Percentiles rank a stretch among this genome's conserved stretches.
Evolutionary conservation across 2,888 invertebrate genomes (phyloP).

Genomic region (Scaptomyza parva): DNA sequence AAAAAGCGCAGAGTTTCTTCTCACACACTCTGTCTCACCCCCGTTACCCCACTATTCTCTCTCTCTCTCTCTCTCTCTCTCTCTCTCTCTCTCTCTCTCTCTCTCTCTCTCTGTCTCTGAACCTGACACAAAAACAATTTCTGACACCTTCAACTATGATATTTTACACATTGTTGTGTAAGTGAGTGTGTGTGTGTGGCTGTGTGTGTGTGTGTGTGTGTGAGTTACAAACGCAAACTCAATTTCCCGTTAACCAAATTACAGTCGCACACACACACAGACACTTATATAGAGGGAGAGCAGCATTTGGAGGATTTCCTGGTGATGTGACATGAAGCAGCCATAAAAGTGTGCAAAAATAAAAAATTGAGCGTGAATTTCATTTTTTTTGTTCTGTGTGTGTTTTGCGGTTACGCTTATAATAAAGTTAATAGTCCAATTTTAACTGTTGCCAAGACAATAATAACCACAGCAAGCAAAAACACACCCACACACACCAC

Average conservation of each 20-base stretch:
- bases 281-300: conserved; percentile 1
- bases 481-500: conserved; percentile 7
- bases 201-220: conserved; percentile 8
- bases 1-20: conserved; percentile 17
- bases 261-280: conserved; percentile 22
- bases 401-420: conserved; percentile 7
- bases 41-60: no score
- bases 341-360: conserved; percentile 28
- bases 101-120: background rate
- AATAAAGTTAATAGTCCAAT: conserved; percentile 27
- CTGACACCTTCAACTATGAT: conserved; percentile 14
- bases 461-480: conserved; percentile 23
- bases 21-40: background rate
- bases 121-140: conserved; percentile 8
- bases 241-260: conserved; percentile 68
- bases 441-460: conserved; percentile 25
- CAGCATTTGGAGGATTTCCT: conserved; percentile 13
- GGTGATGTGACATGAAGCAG: conserved; percentile 12
- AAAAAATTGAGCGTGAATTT: conserved; percentile 6
- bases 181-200: conserved; percentile 5
- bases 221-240: conserved; percentile 39
- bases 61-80: background rate
- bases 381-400: conserved; percentile 11
- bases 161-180: background rate
- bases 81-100: background rate